phyloP scores from a whole-genome alignment of 2,888 invertebrate species.

The Phengaris alcon region DNA sequence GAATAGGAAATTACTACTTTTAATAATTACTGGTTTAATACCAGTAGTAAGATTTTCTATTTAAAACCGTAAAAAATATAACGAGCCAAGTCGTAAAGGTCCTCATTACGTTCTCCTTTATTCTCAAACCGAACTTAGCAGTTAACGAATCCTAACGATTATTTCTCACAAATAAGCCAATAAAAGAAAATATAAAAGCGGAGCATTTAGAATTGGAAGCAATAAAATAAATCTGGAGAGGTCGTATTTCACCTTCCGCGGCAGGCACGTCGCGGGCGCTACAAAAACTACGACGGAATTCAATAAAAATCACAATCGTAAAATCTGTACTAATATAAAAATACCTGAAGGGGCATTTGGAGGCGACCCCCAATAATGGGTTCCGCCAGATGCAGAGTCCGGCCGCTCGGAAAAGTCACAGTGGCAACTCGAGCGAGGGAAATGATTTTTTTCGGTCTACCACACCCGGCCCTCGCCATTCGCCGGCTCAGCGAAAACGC shows the following conservation, averaged over 20 bases:
- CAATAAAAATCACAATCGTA: conserved; percentile 79
- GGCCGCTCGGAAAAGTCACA: conserved; percentile 76
- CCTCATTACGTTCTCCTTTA: conserved; percentile 17
- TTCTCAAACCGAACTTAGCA: conserved; percentile 8
- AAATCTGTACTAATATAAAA: conserved; percentile 76
- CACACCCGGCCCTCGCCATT: conserved; percentile 75
- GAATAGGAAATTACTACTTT: not conserved
- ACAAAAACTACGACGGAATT: conserved; percentile 59
- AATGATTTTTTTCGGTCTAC: conserved; percentile 79
- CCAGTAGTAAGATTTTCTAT: not conserved
- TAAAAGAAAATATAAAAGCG: conserved; percentile 53
- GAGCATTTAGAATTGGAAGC: conserved; percentile 55
- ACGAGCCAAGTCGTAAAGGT: not conserved
- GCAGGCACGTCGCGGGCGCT: conserved; percentile 58
- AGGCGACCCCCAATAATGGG: conserved; percentile 77
- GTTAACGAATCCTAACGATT: conserved; percentile 18
- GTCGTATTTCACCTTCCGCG: conserved; percentile 72
- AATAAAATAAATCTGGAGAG: conserved; percentile 75
- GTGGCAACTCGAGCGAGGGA: conserved; percentile 73
- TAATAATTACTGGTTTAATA: not conserved
- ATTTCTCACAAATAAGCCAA: conserved; percentile 34
- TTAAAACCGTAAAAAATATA: not conserved
- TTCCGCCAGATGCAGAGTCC: conserved; percentile 78
- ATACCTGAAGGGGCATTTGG: conserved; percentile 77
- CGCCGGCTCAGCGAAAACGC: conserved; percentile 71